Conservation (phyloP, 2,888 invertebrate genomes). For the Pristionchus japonicus region DNA sequence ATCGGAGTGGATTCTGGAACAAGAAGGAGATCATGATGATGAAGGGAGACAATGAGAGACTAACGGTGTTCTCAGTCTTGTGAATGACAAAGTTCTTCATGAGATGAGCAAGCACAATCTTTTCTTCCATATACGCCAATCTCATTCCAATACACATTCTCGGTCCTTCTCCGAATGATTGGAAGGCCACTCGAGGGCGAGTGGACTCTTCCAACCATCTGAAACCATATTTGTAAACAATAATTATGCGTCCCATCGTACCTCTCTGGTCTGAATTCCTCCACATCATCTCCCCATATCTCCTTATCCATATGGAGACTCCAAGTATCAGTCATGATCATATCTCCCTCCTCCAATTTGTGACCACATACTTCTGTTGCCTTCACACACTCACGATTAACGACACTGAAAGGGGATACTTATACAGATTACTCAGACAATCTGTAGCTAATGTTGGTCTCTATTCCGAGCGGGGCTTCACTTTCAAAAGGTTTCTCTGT, state of each 20-base stretch:
- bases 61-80: constrained; percentile 8
- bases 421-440: background rate
- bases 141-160: constrained; percentile 70
- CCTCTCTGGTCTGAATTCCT: constrained; percentile 46
- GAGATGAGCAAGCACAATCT: constrained; percentile 63
- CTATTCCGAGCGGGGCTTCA: too few relatives aligned
- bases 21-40: background rate
- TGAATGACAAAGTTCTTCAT: constrained; percentile 49
- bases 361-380: constrained; percentile 2
- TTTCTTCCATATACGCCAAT: constrained; percentile 67
- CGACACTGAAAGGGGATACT: background rate
- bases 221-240: background rate
- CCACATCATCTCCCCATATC: constrained; percentile 45
- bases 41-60: background rate
- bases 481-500: background rate
- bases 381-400: constrained; percentile 38
- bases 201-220: constrained; percentile 50
- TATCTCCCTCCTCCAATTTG: constrained; percentile 24
- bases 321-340: constrained; percentile 44
- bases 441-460: too few relatives aligned
- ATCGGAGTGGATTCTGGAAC: constrained; percentile 33
- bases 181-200: constrained; percentile 39
- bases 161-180: constrained; percentile 67
- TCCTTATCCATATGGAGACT: constrained; percentile 44
- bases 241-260: background rate